Evolutionary conservation across 2,797 vertebrate genomes (phyloP), one percentile per base, ranked within the genome.

Genomic region (Amniataba percoides): DNA sequence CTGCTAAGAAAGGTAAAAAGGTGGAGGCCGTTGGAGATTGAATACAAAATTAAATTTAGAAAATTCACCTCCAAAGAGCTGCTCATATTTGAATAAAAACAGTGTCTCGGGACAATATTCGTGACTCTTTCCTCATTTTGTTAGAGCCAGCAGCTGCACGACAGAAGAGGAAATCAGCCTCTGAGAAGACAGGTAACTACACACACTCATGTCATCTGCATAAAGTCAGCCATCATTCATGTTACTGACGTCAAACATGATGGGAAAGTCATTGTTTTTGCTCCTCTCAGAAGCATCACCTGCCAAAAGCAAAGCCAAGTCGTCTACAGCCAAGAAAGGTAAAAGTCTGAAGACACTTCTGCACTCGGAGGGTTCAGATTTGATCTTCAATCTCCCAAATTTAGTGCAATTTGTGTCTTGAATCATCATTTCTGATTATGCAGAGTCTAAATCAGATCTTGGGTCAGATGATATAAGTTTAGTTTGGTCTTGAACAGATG

Each of bases 111-210:
- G 46, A 31, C 27, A 21, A 4, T 80, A 69, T 86, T 77, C 67
- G 2, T 0, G 15, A 7, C 55, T 84, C 43, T 56, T 58, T 80
- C 23, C 55, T 83, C 46, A 8, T 87, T 19, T 46, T 6, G 12
- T 71, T 2, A 92, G 89, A 70, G 56, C 71, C 92, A 39, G 77
- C 73, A 40, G 85, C 86, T 61, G 65, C 0, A 2, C 53, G 36
- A 31, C 81, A 80, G 48, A 91, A 46, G 77, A 82, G 68, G 69
- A 92, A 74, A 73, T 3, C 82, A 16, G 66, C 57, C 14, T 65
- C 86, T 15, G 74, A 71, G 21, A 82, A 82, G 83, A 84, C 81
- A 87, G 91, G 93, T 92, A 69, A 60, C 23, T 14, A 31, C 65
- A 62, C 62, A 19, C 56, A 0, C 10, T 49, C 25, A 15, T 13